Evolutionary conservation across 92 coral and sea anemone genomes (phyloP), one percentile per base, ranked within the genome.

Genomic region (Chrysogorgia sp.): DNA sequence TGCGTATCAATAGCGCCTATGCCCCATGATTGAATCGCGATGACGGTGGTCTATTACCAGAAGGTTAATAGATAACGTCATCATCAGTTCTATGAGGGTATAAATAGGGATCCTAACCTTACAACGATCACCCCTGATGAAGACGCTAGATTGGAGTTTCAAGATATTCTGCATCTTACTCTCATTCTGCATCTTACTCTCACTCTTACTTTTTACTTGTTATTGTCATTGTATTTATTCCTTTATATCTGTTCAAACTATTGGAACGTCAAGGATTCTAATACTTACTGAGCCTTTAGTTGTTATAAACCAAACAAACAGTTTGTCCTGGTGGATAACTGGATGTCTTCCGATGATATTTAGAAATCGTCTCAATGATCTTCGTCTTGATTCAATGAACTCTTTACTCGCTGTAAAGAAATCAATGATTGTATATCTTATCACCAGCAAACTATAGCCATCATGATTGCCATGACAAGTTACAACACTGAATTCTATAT

Each of bases 311-410:
- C 92, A 91, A 34, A 89, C 89, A 35, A 96, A 90, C 52, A 96
- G 75, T 80, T 69, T 96, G 85, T 91, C 99, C 34, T 91, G 86
- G 65, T 88, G 84, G 19, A 96, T 87, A 24, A 87, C 87, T 12
- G 99, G 99, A 84, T 96, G 99, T 28, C 99, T 84, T 13, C 84
- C 92, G 35, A 91, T 87, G 74, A 91, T 84, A 49, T 76, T 91
- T 40, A 96, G 88, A 82, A 91, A 96, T 26, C 99, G 80, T 67
- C 85, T 89, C 58, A 96, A 79, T 4, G 99, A 80, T 66, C 97
- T 79, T 68, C 96, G 89, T 77, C 99, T 83, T 60, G 97, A 92
- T 80, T 96, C 99, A 60, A 96, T 96, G 34, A 96, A 92, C 82
- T 96, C 99, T 82, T 96, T 96, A 77, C 91, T 96, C 10, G 90